Conservation (phyloP, 2,113 vertebrate species). For the Typhlomys cinereus region DNA sequence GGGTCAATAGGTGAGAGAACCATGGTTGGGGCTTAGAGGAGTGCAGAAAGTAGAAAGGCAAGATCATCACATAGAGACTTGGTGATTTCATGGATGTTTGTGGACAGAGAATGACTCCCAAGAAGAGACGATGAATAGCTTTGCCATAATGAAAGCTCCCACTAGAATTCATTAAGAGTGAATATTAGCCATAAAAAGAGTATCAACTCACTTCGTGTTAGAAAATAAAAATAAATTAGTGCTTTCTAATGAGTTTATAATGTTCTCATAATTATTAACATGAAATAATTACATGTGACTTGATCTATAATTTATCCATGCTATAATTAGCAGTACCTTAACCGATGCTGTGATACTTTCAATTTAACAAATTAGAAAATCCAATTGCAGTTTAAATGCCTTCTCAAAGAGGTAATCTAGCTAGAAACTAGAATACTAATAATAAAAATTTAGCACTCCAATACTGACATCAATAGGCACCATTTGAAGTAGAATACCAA, state of each 20-base stretch:
- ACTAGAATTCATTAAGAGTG: not conserved
- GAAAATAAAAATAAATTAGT: slow-evolving; percentile 26
- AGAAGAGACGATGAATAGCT: not conserved
- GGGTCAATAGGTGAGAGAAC: not conserved
- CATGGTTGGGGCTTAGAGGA: not conserved
- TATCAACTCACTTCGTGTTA: not conserved
- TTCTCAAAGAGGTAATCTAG: not conserved
- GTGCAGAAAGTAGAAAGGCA: not conserved
- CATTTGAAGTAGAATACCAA: too few species aligned
- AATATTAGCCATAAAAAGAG: not conserved
- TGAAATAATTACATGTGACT: not conserved
- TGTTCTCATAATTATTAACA: not conserved
- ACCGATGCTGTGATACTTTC: not conserved
- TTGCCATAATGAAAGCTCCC: not conserved
- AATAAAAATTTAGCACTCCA: not conserved
- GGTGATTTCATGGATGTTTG: not conserved
- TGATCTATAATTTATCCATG: slow-evolving; percentile 10
- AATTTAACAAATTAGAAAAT: slow-evolving; percentile 1
- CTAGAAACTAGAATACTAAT: not conserved
- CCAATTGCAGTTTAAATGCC: not conserved
- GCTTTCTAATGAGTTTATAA: not conserved
- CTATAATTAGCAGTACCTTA: not conserved
- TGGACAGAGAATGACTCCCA: not conserved
- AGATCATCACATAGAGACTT: not conserved
- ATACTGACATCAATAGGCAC: not conserved